Evolutionary conservation across 2,888 invertebrate species (phyloP), one percentile per base, ranked within the genome.

Genomic region (Leucophora obtusa): DNA sequence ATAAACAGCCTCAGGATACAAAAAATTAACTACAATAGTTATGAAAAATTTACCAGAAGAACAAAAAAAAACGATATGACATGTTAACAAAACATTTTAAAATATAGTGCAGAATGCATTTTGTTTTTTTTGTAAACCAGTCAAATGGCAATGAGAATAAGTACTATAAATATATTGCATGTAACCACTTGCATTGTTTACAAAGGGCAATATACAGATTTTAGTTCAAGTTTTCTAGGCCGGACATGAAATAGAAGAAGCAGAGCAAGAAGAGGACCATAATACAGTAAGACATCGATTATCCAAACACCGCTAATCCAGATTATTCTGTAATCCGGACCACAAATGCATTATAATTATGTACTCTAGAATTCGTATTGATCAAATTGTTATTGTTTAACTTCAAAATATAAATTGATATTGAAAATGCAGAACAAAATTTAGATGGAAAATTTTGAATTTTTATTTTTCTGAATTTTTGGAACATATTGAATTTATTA

Each of bases 211-310:
- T 51, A 66, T 33, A 35, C 54, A 35, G 70, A 43, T 71, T 70
- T 71, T 33, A 66, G 76, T 69, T 63, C 79, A 79, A 74, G 74
- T 79, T 74, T 69, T 73, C 53, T 68, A 65, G 72, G 68, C 76
- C 80, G 80, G 73, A 76, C 76, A 71, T 76, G 43, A 28, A 43
- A 18, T 24, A n/a, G 53, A 53, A 59, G 47, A 43, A 71, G 58
- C 56, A 63, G 47, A 15, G 15, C 43, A 54, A 68, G 24, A 53
- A 68, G 43, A 24, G 17, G 15, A 35, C 24, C 24, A 43, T 54
- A 21, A 6, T 59, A 62, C 17, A 54, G 65, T 17, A 17, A 33
- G 24, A 53, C 35, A n/a, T n/a, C n/a, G n/a, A n/a, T n/a, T n/a
- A n/a, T n/a, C n/a, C n/a, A n/a, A n/a, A n/a, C n/a, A n/a, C n/a